A percentile compares a stretch with the other conserved stretches of the same genome.
phyloP scores from a whole-genome alignment of 2,113 vertebrate genomes.

The Scophthalmus maximus region DNA sequence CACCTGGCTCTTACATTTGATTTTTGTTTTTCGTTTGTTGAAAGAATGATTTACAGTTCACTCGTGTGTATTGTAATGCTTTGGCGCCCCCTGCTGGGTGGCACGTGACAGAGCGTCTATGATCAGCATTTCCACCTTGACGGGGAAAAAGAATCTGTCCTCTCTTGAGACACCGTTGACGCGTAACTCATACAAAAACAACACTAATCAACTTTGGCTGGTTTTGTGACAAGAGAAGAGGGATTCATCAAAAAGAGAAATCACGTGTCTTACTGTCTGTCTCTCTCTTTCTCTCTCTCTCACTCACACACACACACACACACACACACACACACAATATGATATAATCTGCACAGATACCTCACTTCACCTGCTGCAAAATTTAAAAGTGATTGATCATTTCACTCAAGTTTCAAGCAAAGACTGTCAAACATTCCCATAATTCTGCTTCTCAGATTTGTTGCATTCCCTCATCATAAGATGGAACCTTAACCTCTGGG shows the following conservation, averaged over 20 bases:
- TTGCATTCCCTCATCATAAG: too few species aligned
- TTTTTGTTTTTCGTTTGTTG: too few species aligned
- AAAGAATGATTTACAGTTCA: not conserved
- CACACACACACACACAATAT: constrained; percentile 3
- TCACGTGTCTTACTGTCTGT: not conserved
- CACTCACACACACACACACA: constrained; percentile 14
- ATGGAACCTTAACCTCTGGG: too few species aligned
- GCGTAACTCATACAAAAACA: constrained; percentile 15
- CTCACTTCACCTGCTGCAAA: constrained; percentile 34
- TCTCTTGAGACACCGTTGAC: constrained; percentile 9
- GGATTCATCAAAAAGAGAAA: constrained; percentile 6
- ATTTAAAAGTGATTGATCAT: constrained; percentile 39
- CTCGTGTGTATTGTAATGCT: constrained; percentile 24
- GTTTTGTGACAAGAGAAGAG: not conserved
- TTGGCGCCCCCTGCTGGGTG: constrained; percentile 65
- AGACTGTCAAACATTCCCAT: too few species aligned
- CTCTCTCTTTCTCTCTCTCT: constrained; percentile 8
- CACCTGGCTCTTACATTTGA: not conserved
- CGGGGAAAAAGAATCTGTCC: not conserved
- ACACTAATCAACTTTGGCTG: constrained; percentile 27
- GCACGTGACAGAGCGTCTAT: not conserved
- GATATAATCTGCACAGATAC: constrained; percentile 13
- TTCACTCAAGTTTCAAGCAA: too few species aligned
- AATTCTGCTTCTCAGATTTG: too few species aligned
- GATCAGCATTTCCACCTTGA: not conserved